Percentiles rank a stretch among this genome's conserved stretches.
Evolutionary conservation across 2,888 invertebrate species (phyloP).

Genomic region (Napeogenes inachia): DNA sequence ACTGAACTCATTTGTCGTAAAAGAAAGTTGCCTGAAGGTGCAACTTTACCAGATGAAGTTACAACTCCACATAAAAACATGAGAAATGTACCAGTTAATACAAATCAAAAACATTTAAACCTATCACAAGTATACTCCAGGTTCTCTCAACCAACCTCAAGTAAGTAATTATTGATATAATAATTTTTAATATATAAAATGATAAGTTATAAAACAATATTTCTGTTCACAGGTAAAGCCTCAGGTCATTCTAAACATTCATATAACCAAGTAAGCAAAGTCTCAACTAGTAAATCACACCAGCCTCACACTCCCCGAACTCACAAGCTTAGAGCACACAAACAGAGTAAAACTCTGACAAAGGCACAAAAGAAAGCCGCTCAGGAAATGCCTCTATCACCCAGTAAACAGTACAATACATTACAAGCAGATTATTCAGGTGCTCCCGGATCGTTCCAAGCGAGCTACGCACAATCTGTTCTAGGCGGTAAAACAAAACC

Average conservation of each 20-base stretch:
- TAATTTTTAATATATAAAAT: conserved; percentile 5
- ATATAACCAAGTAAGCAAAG: conserved; percentile 75
- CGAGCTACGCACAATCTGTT: conserved; percentile 68
- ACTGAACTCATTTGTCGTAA: conserved; percentile 66
- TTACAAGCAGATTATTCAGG: conserved; percentile 58
- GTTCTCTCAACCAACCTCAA: conserved; percentile 66
- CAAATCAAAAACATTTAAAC: conserved; percentile 71
- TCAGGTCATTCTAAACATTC: conserved; percentile 72
- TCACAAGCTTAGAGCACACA: conserved; percentile 55
- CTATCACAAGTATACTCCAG: conserved; percentile 71
- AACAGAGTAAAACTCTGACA: conserved; percentile 33
- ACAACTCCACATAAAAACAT: conserved; percentile 62
- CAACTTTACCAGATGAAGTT: conserved; percentile 51
- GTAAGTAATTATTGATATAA: conserved; percentile 40
- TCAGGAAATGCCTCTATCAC: conserved; percentile 50
- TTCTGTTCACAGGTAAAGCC: conserved; percentile 58
- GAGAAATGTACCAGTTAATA: conserved; percentile 63
- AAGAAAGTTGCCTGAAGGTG: conserved; percentile 62
- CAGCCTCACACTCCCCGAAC: conserved; percentile 51
- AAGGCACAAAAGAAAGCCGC: conserved; percentile 54
- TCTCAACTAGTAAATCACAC: conserved; percentile 71
- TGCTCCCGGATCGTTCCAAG: conserved; percentile 68
- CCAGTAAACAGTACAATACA: conserved; percentile 53
- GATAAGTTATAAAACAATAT: neutral
- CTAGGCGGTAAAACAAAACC: conserved; percentile 56